A percentile compares a stretch with the other conserved stretches of the same genome.
phyloP scores from a whole-genome alignment of 2,797 vertebrate genomes.

The Cuniculus paca region DNA sequence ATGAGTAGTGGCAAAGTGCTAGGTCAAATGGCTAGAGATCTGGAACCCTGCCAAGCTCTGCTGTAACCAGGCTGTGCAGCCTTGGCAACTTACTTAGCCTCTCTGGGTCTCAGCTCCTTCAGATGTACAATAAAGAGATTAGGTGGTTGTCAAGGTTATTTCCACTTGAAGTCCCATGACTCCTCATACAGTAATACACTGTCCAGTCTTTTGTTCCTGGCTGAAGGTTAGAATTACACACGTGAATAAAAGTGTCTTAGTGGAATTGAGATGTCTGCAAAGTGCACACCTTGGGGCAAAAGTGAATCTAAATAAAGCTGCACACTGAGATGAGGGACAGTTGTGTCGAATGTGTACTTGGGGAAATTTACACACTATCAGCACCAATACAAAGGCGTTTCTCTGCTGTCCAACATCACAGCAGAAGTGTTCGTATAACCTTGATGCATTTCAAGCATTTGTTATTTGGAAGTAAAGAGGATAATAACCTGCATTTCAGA shows the following conservation, averaged over 20 bases:
- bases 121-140: neutral
- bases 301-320: neutral
- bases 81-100: neutral
- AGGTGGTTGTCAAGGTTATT: neutral
- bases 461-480: conserved; percentile 84
- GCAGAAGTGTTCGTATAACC: conserved; percentile 70
- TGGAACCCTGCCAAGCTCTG: neutral
- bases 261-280: neutral
- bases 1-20: neutral
- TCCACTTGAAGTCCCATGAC: neutral
- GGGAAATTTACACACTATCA: conserved; percentile 52
- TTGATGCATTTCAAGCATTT: conserved; percentile 83
- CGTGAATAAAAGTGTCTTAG: neutral
- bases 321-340: neutral
- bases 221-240: neutral
- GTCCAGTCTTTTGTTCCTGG: neutral
- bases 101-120: neutral
- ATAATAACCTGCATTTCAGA: conserved; percentile 82
- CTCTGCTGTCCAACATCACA: conserved; percentile 57
- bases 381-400: conserved; percentile 72
- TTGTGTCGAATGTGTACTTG: neutral
- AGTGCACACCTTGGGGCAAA: neutral
- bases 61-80: neutral
- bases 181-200: neutral
- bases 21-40: no score